Conservation (phyloP, 2,113 vertebrate species). For the Halichoerus grypus region DNA sequence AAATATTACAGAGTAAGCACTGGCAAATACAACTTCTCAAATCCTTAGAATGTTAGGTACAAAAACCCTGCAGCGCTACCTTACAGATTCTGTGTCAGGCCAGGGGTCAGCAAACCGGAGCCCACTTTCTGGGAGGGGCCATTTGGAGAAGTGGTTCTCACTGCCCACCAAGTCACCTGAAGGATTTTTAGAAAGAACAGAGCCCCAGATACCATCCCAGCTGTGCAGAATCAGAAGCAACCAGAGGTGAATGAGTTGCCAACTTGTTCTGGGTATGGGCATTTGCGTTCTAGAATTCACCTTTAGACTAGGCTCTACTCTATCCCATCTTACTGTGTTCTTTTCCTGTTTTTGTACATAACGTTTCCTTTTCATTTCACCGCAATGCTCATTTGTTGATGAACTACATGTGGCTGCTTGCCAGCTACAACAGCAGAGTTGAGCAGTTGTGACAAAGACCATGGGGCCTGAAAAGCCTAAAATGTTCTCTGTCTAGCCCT, state of each 20-base stretch:
- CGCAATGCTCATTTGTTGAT: background rate
- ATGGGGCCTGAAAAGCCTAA: background rate
- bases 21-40: background rate
- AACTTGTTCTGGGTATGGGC: background rate
- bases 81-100: background rate
- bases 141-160: conserved; percentile 19
- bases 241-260: background rate
- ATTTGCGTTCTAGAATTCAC: background rate
- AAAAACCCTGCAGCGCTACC: background rate
- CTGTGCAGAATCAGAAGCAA: background rate
- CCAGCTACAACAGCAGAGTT: background rate
- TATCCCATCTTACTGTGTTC: background rate
- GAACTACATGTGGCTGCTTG: background rate
- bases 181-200: background rate
- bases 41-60: background rate
- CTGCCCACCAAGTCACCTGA: background rate
- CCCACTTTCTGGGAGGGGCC: background rate
- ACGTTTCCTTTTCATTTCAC: background rate
- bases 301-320: background rate
- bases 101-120: background rate
- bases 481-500: background rate
- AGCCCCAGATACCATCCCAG: background rate
- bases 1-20: background rate
- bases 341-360: background rate
- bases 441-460: background rate